Base-by-base conservation (phyloP, 37 sponge, comb jelly and placozoan species). In the Oscarella lobularis region DNA sequence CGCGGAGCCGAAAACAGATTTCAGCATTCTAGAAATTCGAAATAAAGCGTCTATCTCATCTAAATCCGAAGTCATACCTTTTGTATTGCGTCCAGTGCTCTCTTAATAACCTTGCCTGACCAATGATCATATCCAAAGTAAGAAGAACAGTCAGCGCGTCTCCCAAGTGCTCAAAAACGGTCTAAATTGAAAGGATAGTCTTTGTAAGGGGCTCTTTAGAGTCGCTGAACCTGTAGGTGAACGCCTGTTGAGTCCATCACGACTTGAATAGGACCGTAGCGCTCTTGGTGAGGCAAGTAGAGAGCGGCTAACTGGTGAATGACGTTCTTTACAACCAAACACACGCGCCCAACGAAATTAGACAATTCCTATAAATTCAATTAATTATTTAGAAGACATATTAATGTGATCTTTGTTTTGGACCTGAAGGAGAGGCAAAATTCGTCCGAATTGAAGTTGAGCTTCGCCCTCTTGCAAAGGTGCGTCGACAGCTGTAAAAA, bases 21-120 rank as follows among this genome's bases (percentile, higher is more conserved):
- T 92, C 14, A 88, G 73, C 75, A 92, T 81, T 37, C 89, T 91
- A 54, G 36, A 38, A 36, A 3, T 31, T 31, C 74, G 3, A 36
- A n/a, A 48, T 3, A 2, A 81, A 38, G 4, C 73, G 32, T 39
- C 29, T 6, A 3, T 27, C 31, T n/a, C n/a, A 75, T 33, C 39
- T 31, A 75, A 31, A 76, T 68, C 1, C 41, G 41, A 40, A 41
- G 14, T 37, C 67, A 1, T 41, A 90, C 88, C 95, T 80, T 79
- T 90, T 94, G 83, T 97, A 97, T 40, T 85, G 87, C 1, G 74
- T 54, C 98, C 98, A 97, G 68, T 97, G 94, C 39, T 92, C 91
- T 37, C 55, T 85, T 33, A 97, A 66, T 0, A 80, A 54, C 39
- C 41, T 74, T 35, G 60, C 41, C 35, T 70, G 38, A 9, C 55